Conservation (phyloP, 2,797 vertebrate genomes). For the Liparis tanakae region DNA sequence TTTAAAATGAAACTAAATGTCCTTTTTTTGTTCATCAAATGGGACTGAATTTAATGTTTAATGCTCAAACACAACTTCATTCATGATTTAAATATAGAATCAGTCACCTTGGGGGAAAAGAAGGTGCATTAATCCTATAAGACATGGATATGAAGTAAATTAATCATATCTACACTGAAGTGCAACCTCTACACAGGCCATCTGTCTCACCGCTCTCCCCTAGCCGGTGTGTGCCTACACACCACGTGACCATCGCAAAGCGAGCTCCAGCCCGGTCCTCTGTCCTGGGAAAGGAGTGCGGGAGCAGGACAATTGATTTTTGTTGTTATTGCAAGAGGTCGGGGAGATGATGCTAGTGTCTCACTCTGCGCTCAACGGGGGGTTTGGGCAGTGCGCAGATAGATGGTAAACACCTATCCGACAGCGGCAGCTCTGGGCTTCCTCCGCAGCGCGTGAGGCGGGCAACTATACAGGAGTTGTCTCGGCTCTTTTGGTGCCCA, state of each 20-base stretch:
- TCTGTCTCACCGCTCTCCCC: slow-evolving; percentile 27
- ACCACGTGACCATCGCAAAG: slow-evolving; percentile 15
- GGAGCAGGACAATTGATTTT: slow-evolving; percentile 57
- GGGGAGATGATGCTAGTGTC: slow-evolving; percentile 52
- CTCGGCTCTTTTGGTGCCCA: slow-evolving; percentile 52
- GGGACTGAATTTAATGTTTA: not conserved
- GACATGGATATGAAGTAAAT: not conserved
- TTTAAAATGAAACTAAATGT: not conserved
- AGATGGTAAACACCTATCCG: slow-evolving; percentile 67
- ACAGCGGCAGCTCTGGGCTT: slow-evolving; percentile 52
- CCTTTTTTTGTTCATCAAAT: not conserved
- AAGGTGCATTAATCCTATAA: not conserved
- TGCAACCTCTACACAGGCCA: not conserved
- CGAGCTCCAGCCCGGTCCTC: slow-evolving; percentile 1
- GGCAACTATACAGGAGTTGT: slow-evolving; percentile 59
- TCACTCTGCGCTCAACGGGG: slow-evolving; percentile 35
- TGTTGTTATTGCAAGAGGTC: slow-evolving; percentile 21
- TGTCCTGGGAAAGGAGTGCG: slow-evolving; percentile 30
- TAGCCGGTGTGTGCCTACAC: slow-evolving; percentile 16
- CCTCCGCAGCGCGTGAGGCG: slow-evolving; percentile 53
- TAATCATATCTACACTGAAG: not conserved
- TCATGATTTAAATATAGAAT: not conserved
- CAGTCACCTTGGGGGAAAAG: no score
- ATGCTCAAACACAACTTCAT: not conserved
- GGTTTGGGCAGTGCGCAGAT: slow-evolving; percentile 21